Base-by-base conservation (phyloP, 2,888 invertebrate genomes). In the Dasypogon diadema region DNA sequence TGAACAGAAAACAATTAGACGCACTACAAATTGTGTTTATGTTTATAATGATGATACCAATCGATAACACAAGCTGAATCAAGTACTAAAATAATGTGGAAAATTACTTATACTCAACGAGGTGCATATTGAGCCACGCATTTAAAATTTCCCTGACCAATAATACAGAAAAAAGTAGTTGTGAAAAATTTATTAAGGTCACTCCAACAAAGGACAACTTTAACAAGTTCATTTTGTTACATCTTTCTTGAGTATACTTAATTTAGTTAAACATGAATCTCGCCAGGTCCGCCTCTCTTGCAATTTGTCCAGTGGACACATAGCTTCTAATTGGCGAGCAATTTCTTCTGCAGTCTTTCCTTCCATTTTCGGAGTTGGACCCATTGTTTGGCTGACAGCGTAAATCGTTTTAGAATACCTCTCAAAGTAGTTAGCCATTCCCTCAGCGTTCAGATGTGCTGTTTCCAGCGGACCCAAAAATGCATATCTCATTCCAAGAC, bases 381-480 rank as follows among this genome's bases (percentile, higher is more conserved):
- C 93, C 86, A 94, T 92, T 0, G 93, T 93, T 81, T 90, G 87
- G 81, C 93, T 93, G 0, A 90, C 90, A 21, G 83, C 87, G 82
- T 89, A 82, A 63, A 90, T 90, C 2, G 90, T 89, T 5, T 90
- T 88, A 1, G 89, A 87, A 80, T 90, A 90, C 85, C 90, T 88
- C 81, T 90, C 90, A 76, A 89, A 89, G 77, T 90, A 90, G 79
- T 87, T 90, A 74, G 85, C 82, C 89, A 89, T 89, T 87, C 97
- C 97, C 86, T 96, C 94, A 10, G 98, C 97, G 84, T 99, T 99
- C 77, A 98, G 89, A 86, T 97, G 97, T 0, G 95, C 94, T 0
- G 97, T 96, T 88, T 98, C 97, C 78, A 98, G 87, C 0, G 97
- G 93, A 2, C 99, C 99, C 77, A 98, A 89, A 87, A 98, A 98